Base-by-base conservation (phyloP, 2,113 vertebrate genomes). In the Antechinus stuartii region DNA sequence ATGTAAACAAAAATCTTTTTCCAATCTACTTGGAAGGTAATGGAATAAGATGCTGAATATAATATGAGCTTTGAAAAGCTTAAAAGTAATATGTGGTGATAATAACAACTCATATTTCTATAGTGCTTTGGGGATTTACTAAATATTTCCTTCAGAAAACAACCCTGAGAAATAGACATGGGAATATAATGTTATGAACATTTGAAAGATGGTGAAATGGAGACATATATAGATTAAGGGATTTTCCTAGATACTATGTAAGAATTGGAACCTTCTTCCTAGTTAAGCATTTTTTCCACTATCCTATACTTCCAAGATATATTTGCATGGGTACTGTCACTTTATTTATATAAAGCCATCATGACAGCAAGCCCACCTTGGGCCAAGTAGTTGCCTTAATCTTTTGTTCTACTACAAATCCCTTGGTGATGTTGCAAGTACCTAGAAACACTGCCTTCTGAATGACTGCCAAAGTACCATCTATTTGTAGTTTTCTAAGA, bases 271-370 rank as follows among this genome's bases (percentile, higher is more conserved):
- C 61, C 61, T n/a, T 4, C 12, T 19, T n/a, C 61, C 12, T 76
- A 35, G 30, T 76, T n/a, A 16, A 56, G 35, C 3, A 12, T 50
- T 89, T 92, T 23, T 22, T 94, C 54, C 91, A 19, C 91, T 93
- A 92, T 94, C 54, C 49, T 35, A 96, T 91, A 89, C 0, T 84
- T 84, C 68, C 19, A 84, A 7, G 14, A 84, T 76, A 76, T 76
- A 76, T 76, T 22, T 76, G 5, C 19, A 76, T 24, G 84, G 1
- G 22, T 92, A 68, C 94, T 97, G 92, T 92, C 95, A 56, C 94
- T 95, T 95, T 93, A 91, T 91, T 90, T 52, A n/a, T 42, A 92
- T 97, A 26, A 92, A 95, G 8, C 2, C 89, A 49, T 94, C 93
- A 92, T 95, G 91, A 93, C 46, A 54, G 92, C 68, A 53, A 2